These are phyloP conservation scores for Ladona fulva DNA, from an alignment of 1,140 invertebrate genomes.

Conservation along the genomic window DNA sequence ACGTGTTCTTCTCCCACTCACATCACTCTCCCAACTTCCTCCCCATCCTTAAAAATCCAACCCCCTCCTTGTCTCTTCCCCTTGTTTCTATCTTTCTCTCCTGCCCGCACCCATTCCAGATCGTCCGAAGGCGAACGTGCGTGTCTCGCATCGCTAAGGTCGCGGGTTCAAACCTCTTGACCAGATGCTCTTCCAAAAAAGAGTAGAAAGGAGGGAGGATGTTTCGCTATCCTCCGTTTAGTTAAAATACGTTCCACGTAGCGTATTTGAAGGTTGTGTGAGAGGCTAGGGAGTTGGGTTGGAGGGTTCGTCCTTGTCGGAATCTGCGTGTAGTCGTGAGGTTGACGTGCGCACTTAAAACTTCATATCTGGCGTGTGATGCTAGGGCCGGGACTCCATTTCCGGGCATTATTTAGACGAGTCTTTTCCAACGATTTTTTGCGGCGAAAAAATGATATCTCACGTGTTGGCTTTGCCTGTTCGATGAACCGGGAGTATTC, in stretches of 20 bases:
- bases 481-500: too few relatives aligned
- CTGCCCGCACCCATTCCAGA: not conserved
- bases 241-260: not conserved
- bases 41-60: not conserved
- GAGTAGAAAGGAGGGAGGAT: too few relatives aligned
- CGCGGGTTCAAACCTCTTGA: conserved; percentile 2
- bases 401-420: too few relatives aligned
- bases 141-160: conserved; percentile 2
- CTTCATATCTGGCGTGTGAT: too few relatives aligned
- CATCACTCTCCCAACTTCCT: not conserved
- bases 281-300: not conserved
- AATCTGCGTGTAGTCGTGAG: too few relatives aligned
- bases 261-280: not conserved
- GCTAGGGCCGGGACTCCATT: too few relatives aligned
- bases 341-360: too few relatives aligned
- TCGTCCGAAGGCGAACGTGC: not conserved
- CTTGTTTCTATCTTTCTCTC: not conserved
- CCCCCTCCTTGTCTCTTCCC: not conserved
- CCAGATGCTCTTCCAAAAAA: not conserved
- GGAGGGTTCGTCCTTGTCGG: too few relatives aligned
- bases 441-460: too few relatives aligned
- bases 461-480: too few relatives aligned
- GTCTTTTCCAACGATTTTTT: too few relatives aligned
- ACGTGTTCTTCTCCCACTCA: not conserved
- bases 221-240: not conserved